A percentile compares a stretch with the other conserved stretches of the same genome.
phyloP scores from a whole-genome alignment of 2,113 vertebrate species.

The Corythoichthys haematopterus region DNA sequence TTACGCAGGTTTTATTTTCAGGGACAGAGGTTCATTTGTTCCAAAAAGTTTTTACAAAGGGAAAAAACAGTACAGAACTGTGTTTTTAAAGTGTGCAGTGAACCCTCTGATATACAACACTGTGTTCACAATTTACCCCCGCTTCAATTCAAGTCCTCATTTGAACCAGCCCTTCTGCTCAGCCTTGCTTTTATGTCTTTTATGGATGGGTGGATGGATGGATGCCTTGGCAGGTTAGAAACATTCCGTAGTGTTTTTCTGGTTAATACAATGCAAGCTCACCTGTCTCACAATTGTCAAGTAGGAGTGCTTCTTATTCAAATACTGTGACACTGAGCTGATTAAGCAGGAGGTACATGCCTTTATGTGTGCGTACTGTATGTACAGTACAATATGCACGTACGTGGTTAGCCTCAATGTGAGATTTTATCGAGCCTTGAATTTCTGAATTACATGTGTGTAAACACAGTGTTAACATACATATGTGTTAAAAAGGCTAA shows the following conservation, averaged over 20 bases:
- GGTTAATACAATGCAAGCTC: conserved; percentile 64
- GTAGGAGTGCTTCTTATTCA: conserved; percentile 52
- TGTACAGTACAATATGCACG: not conserved
- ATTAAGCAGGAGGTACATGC: conserved; percentile 39
- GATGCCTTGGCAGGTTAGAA: conserved; percentile 23
- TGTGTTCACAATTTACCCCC: not conserved
- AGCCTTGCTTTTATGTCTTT: not conserved
- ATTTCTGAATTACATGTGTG: conserved; percentile 16
- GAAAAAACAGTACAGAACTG: not conserved
- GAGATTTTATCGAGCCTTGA: conserved; percentile 33
- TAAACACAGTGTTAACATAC: not conserved
- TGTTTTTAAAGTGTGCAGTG: not conserved
- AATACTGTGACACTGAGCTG: conserved; percentile 60
- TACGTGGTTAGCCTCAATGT: not conserved
- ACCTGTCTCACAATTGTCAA: conserved; percentile 59
- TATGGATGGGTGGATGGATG: not conserved
- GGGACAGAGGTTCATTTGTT: no score
- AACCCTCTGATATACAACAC: not conserved
- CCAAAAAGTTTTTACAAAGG: no score
- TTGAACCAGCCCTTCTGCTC: not conserved
- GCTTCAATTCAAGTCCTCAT: not conserved
- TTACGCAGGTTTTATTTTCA: no score
- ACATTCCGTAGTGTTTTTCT: conserved; percentile 40
- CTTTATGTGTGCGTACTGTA: conserved; percentile 4
- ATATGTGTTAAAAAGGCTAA: conserved; percentile 24